Conservation (phyloP, 2,797 vertebrate genomes). For the Graptemys geographica region DNA sequence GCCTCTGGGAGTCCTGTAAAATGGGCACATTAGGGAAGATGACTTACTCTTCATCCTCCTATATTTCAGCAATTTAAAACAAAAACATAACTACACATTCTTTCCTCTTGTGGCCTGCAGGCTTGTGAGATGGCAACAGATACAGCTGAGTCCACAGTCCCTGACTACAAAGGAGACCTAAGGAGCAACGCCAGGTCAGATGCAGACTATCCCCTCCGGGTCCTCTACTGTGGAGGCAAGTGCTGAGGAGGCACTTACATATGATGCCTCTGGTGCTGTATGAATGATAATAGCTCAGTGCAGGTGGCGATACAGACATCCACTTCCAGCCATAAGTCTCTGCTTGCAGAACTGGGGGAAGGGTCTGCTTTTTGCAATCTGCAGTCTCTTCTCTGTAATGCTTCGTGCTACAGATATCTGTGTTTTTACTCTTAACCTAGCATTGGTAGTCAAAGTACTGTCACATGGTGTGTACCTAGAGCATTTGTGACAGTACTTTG, state of each 20-base stretch:
- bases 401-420: not conserved
- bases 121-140: constrained; percentile 89
- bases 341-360: not conserved
- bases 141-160: constrained; percentile 85
- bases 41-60: not conserved
- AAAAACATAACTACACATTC: rapidly evolving
- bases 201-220: constrained; percentile 91
- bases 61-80: not conserved
- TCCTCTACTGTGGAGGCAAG: constrained; percentile 97
- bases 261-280: rapidly evolving
- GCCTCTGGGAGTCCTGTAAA: rapidly evolving
- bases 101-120: constrained; percentile 25
- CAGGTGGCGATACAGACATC: not conserved
- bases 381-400: not conserved
- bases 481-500: not conserved
- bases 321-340: not conserved
- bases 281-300: not conserved
- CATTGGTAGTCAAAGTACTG: not conserved
- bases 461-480: not conserved
- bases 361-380: not conserved
- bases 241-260: constrained; percentile 7
- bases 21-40: not conserved
- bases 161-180: constrained; percentile 87
- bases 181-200: constrained; percentile 80
- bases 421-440: not conserved